phyloP scores from a whole-genome alignment of 2,888 invertebrate species.

The Drosophila kuntzei region DNA sequence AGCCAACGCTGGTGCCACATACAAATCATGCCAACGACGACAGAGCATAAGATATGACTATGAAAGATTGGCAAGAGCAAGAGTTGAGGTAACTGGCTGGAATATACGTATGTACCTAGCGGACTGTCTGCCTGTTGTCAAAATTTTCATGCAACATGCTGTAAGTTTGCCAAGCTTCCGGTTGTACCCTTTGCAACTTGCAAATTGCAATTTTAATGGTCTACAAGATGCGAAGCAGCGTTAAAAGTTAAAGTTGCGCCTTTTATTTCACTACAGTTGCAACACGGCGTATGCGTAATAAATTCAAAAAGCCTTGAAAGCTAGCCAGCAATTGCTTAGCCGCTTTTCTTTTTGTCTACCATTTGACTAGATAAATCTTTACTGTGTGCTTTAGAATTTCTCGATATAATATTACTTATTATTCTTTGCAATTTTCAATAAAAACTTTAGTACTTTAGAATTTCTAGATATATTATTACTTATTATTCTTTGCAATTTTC shows the following conservation, averaged over 20 bases:
- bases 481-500: too few relatives aligned
- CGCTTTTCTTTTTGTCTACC: neutral
- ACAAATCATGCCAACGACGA: slow-evolving; percentile 64
- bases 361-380: slow-evolving; percentile 1
- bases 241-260: slow-evolving; percentile 32
- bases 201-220: slow-evolving; percentile 60
- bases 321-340: slow-evolving; percentile 20
- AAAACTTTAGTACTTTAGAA: neutral
- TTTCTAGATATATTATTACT: neutral
- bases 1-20: slow-evolving; percentile 51
- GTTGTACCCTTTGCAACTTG: slow-evolving; percentile 31
- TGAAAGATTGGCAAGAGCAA: slow-evolving; percentile 28
- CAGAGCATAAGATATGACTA: slow-evolving; percentile 58
- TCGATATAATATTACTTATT: neutral
- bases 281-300: slow-evolving; percentile 52
- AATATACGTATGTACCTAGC: slow-evolving; percentile 31
- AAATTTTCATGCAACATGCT: slow-evolving; percentile 56
- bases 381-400: neutral
- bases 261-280: slow-evolving; percentile 5
- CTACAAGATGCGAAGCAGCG: slow-evolving; percentile 40
- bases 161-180: slow-evolving; percentile 41
- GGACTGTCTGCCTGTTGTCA: slow-evolving; percentile 59
- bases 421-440: neutral
- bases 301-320: slow-evolving; percentile 25
- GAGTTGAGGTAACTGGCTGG: slow-evolving; percentile 3